Percentiles rank a stretch among this genome's conserved stretches.
phyloP scores from a whole-genome alignment of 2,113 vertebrate species.

The Silurus glanis region DNA sequence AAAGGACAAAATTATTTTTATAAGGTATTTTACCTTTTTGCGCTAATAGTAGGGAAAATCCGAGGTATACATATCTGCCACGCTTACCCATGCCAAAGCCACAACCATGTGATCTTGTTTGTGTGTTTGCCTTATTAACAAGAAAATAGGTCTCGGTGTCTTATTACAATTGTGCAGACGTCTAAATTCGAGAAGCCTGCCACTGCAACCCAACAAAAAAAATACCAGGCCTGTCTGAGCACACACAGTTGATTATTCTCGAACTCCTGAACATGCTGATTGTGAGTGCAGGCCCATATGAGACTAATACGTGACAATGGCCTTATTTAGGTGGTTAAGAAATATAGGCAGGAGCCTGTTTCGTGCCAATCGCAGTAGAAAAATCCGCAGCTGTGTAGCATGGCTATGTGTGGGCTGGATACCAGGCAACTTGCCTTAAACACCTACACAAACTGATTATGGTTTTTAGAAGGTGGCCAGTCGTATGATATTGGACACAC shows the following conservation, averaged over 20 bases:
- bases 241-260: slow-evolving; percentile 11
- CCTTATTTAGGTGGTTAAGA: slow-evolving; percentile 34
- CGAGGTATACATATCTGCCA: neutral
- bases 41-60: neutral
- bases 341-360: slow-evolving; percentile 25
- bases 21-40: neutral
- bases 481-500: slow-evolving; percentile 9
- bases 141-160: neutral
- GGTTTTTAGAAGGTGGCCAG: slow-evolving; percentile 12
- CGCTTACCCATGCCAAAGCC: neutral
- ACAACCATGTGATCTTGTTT: neutral
- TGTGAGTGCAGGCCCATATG: neutral
- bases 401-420: slow-evolving; percentile 40
- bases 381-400: slow-evolving; percentile 45
- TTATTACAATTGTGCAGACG: slow-evolving; percentile 2
- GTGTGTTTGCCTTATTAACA: neutral
- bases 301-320: slow-evolving; percentile 42
- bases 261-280: neutral
- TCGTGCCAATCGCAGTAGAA: slow-evolving; percentile 34
- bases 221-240: slow-evolving; percentile 4
- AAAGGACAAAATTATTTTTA: neutral
- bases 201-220: neutral
- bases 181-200: neutral
- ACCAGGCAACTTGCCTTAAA: slow-evolving; percentile 43
- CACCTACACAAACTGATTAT: slow-evolving; percentile 2